Conservation (phyloP, 2,113 vertebrate genomes). For the Scatophagus argus region DNA sequence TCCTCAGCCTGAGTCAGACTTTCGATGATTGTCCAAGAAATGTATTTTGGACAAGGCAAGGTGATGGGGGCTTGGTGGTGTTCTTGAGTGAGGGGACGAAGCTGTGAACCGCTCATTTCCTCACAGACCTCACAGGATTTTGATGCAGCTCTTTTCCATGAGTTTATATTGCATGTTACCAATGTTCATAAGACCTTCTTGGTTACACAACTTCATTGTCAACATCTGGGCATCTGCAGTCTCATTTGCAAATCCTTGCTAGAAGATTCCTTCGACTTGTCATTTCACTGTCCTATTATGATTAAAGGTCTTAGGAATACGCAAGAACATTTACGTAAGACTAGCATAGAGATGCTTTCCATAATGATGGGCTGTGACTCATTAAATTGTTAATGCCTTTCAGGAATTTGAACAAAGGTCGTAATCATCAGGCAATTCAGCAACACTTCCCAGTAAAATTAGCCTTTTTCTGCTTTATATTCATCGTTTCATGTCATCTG, state of each 20-base stretch:
- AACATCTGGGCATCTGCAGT: not conserved
- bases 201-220: not conserved
- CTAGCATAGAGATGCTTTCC: constrained; percentile 26
- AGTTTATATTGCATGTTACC: not conserved
- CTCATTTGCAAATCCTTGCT: constrained; percentile 16
- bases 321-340: constrained; percentile 32
- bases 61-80: constrained; percentile 38
- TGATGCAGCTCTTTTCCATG: not conserved
- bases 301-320: constrained; percentile 40
- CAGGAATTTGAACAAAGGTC: constrained; percentile 65
- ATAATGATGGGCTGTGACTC: constrained; percentile 57
- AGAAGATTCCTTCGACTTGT: constrained; percentile 14
- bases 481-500: constrained; percentile 53
- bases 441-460: constrained; percentile 30
- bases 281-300: constrained; percentile 17
- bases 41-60: constrained; percentile 57
- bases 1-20: constrained; percentile 54
- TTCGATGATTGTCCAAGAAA: constrained; percentile 77
- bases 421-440: constrained; percentile 45
- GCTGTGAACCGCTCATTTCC: constrained; percentile 20
- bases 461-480: constrained; percentile 38
- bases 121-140: not conserved
- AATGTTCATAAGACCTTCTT: not conserved
- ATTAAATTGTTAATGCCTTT: constrained; percentile 64
- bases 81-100: constrained; percentile 16